Percentiles rank a stretch among this genome's conserved stretches.
phyloP scores from a whole-genome alignment of 2,797 vertebrate genomes.

The Chloroceryle amazona region DNA sequence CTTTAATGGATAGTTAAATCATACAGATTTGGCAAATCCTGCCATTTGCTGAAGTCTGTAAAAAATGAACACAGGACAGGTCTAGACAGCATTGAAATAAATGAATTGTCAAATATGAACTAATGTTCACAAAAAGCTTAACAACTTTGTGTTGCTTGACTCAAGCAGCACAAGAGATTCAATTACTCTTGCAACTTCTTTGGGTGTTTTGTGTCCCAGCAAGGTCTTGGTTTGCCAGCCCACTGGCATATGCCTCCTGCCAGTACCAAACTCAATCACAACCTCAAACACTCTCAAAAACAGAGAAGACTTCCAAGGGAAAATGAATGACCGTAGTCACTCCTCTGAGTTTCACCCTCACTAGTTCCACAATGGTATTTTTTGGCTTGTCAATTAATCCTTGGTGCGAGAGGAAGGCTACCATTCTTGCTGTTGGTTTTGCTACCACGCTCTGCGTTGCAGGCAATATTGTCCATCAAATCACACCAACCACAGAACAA shows the following conservation, averaged over 20 bases:
- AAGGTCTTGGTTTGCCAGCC: background rate
- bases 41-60: background rate
- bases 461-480: background rate
- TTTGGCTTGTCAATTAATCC: background rate
- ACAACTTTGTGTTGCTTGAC: background rate
- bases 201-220: background rate
- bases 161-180: background rate
- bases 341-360: background rate
- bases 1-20: background rate
- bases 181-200: background rate
- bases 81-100: constrained; percentile 4
- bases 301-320: background rate
- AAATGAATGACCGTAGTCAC: background rate
- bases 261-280: background rate
- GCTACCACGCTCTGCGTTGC: background rate
- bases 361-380: background rate
- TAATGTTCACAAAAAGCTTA: background rate
- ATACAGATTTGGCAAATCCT: background rate
- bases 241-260: background rate
- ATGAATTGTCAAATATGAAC: constrained; percentile 2
- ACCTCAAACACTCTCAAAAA: background rate
- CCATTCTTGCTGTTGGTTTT: background rate
- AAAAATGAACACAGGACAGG: background rate
- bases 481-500: background rate
- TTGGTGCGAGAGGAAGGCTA: background rate